Conservation (phyloP, 2,113 vertebrate genomes). For the Alethe castanea region DNA sequence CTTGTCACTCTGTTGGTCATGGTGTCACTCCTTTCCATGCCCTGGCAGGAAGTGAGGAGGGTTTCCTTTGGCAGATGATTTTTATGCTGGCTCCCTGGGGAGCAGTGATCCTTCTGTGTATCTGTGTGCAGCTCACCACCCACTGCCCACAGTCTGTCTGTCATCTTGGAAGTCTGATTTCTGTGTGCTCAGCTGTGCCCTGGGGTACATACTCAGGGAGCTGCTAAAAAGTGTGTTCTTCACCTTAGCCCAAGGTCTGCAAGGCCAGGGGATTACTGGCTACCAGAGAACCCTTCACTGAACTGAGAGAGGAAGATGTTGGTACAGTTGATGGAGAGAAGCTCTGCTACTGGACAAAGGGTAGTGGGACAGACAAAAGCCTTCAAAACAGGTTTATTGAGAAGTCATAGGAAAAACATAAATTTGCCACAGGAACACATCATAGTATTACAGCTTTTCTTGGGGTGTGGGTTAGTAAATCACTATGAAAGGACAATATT, state of each 20-base stretch:
- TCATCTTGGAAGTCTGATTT: accelerated
- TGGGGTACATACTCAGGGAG: background rate
- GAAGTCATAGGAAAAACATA: background rate
- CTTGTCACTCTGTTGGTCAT: background rate
- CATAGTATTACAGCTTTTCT: background rate
- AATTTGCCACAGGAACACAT: background rate
- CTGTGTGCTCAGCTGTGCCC: background rate
- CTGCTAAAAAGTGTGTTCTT: background rate
- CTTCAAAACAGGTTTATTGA: background rate
- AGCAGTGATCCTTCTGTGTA: background rate
- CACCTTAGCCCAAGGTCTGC: background rate
- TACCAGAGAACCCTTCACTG: background rate
- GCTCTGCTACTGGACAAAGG: background rate
- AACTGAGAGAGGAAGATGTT: background rate
- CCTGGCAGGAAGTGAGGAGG: background rate
- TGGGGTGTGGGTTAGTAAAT: background rate
- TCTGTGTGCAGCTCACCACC: background rate
- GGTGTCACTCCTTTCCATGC: background rate
- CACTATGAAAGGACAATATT: background rate
- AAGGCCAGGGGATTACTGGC: background rate
- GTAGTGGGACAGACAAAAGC: background rate
- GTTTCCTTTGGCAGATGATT: background rate
- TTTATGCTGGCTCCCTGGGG: background rate
- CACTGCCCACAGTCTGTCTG: background rate
- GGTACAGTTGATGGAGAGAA: background rate